A percentile compares a stretch with the other conserved stretches of the same genome.
phyloP scores from a whole-genome alignment of 2,888 invertebrate genomes.

The Molorchus minor region DNA sequence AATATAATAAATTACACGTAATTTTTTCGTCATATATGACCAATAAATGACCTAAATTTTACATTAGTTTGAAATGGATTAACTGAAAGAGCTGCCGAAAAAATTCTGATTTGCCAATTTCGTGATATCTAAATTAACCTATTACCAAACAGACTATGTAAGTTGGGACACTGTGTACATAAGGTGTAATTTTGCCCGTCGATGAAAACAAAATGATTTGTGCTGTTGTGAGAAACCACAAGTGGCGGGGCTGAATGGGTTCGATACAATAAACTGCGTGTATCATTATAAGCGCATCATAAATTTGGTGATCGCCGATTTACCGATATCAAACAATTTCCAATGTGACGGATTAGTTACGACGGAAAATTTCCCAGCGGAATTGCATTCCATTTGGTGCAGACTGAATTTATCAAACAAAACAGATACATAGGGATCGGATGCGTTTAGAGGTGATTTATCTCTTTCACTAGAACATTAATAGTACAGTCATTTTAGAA shows the following conservation, averaged over 20 bases:
- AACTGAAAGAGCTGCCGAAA: no score
- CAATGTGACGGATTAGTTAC: conserved; percentile 57
- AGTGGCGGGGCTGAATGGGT: conserved; percentile 40
- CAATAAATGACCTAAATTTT: no score
- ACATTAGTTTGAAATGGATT: no score
- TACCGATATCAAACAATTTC: conserved; percentile 55
- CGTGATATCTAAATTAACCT: no score
- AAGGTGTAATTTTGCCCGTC: conserved; percentile 5
- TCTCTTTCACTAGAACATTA: conserved; percentile 52
- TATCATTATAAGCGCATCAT: conserved; percentile 56
- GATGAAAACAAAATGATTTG: conserved; percentile 21
- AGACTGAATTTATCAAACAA: conserved; percentile 51
- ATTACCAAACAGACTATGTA: no score
- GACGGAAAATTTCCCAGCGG: conserved; percentile 57
- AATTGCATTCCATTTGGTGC: conserved; percentile 56
- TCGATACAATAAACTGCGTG: conserved; percentile 46
- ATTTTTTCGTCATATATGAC: no score
- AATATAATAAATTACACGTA: no score
- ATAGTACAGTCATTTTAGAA: conserved; percentile 34
- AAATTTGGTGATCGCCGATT: conserved; percentile 55
- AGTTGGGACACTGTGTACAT: conserved; percentile 6
- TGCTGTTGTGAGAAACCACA: conserved; percentile 48
- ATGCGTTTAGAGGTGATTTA: conserved; percentile 54
- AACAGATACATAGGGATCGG: conserved; percentile 49
- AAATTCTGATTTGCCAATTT: no score